phyloP scores from a whole-genome alignment of 2,797 vertebrate species.

The Orestias chungarensis region DNA sequence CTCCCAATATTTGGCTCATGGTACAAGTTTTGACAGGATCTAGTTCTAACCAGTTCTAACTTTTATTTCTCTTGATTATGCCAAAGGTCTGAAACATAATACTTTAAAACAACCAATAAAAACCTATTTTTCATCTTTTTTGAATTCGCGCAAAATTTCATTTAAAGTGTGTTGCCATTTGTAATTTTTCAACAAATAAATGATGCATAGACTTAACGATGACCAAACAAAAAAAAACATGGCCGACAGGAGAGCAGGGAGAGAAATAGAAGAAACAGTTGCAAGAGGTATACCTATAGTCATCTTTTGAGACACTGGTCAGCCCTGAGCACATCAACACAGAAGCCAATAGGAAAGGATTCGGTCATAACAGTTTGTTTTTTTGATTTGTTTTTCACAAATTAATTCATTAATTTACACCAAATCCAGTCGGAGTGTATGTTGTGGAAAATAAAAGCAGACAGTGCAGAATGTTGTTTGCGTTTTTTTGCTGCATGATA shows the following conservation, averaged over 20 bases:
- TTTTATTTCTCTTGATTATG: neutral
- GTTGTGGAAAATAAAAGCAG: neutral
- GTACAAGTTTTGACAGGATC: neutral
- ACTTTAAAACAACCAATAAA: neutral
- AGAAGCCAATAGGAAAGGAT: neutral
- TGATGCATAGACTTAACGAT: too few species aligned
- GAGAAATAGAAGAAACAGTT: neutral
- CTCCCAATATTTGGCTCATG: neutral
- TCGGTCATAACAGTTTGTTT: neutral
- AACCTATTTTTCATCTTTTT: neutral
- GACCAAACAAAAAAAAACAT: neutral
- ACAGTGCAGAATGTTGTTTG: too few species aligned
- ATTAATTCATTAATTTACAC: neutral
- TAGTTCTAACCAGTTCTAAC: too few species aligned
- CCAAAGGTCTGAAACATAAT: neutral
- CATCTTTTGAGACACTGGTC: neutral
- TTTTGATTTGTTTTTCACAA: neutral
- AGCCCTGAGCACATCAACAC: neutral
- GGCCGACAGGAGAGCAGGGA: neutral
- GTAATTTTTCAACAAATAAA: neutral
- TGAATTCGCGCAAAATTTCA: neutral
- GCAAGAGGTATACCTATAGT: neutral
- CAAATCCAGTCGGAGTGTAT: neutral
- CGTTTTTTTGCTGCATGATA: too few species aligned
- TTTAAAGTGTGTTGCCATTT: neutral